Conservation (phyloP, 2,113 vertebrate genomes). For the Bothrops jararaca region DNA sequence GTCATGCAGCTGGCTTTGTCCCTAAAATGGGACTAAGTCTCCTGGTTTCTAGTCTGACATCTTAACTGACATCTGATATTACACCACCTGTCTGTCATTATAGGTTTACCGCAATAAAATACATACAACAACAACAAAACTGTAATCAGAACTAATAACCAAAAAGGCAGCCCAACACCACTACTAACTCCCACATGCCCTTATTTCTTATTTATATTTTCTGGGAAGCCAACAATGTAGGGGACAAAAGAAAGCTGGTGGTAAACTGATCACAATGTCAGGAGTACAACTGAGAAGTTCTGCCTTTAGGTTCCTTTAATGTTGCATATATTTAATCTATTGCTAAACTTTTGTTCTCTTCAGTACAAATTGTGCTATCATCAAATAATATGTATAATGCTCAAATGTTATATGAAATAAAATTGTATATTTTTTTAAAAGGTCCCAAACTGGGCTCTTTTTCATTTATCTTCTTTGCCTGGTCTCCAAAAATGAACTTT, state of each 20-base stretch:
- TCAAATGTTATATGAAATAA: not conserved
- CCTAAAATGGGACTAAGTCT: not conserved
- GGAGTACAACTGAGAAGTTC: not conserved
- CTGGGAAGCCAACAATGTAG: not conserved
- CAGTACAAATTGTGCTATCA: not conserved
- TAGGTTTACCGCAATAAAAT: not conserved
- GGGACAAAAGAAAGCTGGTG: not conserved
- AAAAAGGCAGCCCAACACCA: not conserved
- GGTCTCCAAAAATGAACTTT: constrained; percentile 25
- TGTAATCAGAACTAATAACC: not conserved
- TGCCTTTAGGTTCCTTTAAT: not conserved
- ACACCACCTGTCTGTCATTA: not conserved
- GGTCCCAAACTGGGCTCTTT: not conserved
- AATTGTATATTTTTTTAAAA: not conserved
- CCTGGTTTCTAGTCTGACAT: not conserved
- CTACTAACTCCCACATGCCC: not conserved
- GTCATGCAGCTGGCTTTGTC: not conserved
- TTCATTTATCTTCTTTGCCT: constrained; percentile 8
- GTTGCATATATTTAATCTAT: not conserved
- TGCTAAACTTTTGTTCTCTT: not conserved
- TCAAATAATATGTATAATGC: not conserved
- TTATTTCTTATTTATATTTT: not conserved
- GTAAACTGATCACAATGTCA: not conserved
- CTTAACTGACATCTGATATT: not conserved
- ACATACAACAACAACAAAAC: not conserved